Base-by-base conservation (phyloP, 2,113 vertebrate species). In the Cricetomys ansorgei region DNA sequence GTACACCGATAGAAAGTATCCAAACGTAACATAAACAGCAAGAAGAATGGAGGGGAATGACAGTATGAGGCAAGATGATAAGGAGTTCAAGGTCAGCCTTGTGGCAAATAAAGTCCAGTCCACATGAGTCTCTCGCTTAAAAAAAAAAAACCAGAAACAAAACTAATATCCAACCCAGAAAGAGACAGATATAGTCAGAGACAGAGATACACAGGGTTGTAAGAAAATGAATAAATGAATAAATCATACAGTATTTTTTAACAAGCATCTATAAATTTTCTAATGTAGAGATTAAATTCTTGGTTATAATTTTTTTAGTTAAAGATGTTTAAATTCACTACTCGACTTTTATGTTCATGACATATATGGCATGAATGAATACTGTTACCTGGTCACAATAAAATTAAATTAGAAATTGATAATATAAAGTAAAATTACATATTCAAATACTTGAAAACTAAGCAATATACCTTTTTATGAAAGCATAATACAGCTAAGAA, bases 401-500 rank as follows among this genome's bases (percentile, higher is more conserved):
- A 45, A 95, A 96, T 77, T 81, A 84, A 85, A 55, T 89, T 55
- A 59, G 29, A 95, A 92, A 86, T 43, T 15, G 2, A 1, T 76
- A 94, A 83, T 31, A 86, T 75, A 89, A 90, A 94, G 59, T 15
- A 84, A 21, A 40, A 76, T 83, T 87, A 88, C 81, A 89, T 83
- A 27, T 77, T 72, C 70, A 73, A 73, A 43, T 73, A 73, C 25
- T 27, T 43, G 9, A 73, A 73, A 43, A 73, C 25, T 25, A 73
- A 43, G 21, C 21, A 73, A 43, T 73, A 43, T 73, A 73, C 21
- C 21, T 25, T 73, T 72, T 76, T 23, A 95, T 92, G 34, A 83
- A 92, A 81, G 50, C n/a, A 95, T 37, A 92, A 94, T 88, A 45
- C 40, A 92, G 12, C 13, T 29, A 95, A 94, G n/a, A 96, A 90